phyloP scores from a whole-genome alignment of 2,113 vertebrate species.

The Ptilorrhoa leucosticta region DNA sequence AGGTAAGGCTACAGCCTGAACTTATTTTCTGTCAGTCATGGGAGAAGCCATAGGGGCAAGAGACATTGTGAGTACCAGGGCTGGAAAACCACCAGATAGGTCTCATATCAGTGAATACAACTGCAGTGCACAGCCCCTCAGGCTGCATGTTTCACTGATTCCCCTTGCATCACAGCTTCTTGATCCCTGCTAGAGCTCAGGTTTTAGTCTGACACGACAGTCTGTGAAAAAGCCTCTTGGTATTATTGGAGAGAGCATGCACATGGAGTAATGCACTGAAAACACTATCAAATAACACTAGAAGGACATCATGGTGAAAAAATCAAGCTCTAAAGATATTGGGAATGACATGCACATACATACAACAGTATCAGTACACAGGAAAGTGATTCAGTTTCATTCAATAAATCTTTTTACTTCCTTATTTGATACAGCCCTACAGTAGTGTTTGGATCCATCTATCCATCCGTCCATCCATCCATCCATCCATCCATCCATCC shows the following conservation, averaged over 20 bases:
- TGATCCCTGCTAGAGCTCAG: neutral
- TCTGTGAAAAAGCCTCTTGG: neutral
- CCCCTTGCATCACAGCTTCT: neutral
- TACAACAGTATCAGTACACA: fast-evolving
- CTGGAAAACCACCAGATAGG: neutral
- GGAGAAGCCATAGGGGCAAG: neutral
- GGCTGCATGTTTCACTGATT: neutral
- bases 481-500: neutral
- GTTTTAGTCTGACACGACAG: neutral
- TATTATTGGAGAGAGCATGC: neutral
- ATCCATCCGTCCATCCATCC: neutral
- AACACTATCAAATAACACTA: neutral
- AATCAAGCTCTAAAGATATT: neutral
- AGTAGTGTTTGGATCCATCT: neutral
- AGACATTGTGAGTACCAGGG: neutral
- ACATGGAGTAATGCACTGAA: neutral
- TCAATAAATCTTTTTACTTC: neutral
- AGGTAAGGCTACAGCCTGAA: neutral
- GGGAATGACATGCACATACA: neutral
- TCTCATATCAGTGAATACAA: neutral
- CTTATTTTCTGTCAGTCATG: neutral
- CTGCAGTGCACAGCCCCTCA: neutral
- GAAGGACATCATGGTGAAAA: neutral
- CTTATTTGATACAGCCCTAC: neutral
- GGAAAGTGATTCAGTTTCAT: neutral